Base-by-base conservation (phyloP, 2,888 invertebrate genomes). In the Amiota mariae region DNA sequence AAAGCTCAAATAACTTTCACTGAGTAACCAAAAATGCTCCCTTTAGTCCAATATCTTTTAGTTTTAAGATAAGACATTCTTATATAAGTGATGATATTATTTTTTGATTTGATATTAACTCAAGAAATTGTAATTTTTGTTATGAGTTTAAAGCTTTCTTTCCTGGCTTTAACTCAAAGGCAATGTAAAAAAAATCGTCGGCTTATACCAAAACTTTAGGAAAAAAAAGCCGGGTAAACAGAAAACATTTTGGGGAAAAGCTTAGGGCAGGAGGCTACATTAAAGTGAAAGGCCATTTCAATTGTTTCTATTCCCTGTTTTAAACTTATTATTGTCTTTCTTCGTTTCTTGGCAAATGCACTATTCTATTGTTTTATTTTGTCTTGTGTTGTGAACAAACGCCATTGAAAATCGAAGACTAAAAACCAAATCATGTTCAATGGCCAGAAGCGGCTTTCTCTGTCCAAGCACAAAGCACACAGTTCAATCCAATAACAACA, bases 281-380 rank as follows among this genome's bases (percentile, higher is more conserved):
- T 36, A 12, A 13, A 24, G 48, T 18, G 48, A 54, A 15, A 59
- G 20, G 15, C 59, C 59, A 59, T 59, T 68, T 54, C 66, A 66
- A 66, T 66, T 66, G 66, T 51, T n/a, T 68, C 67, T 51, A 24
- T 68, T 51, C 20, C 8, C 67, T 51, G 36, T 68, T 68, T 68
- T 15, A 66, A 66, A 66, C 64, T 66, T 66, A 48, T 66, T 66
- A 47, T 47, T 51, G 63, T 24, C n/a, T 12, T 54, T 54, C n/a
- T 12, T 54, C n/a, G 54, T 54, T 54, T 54, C n/a, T 12, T 54
- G 12, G 54, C n/a, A n/a, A 24, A 73, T 84, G 82, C 54, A n/a
- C 81, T 82, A 82, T 84, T 82, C 82, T 82, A 82, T 82, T 82
- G 82, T 82, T 82, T 82, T 82, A 24, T 15, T 18, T 48, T 10